Conservation (phyloP, 37 sponge, comb jelly and placozoan genomes). For the Aplysina aerophoba region DNA sequence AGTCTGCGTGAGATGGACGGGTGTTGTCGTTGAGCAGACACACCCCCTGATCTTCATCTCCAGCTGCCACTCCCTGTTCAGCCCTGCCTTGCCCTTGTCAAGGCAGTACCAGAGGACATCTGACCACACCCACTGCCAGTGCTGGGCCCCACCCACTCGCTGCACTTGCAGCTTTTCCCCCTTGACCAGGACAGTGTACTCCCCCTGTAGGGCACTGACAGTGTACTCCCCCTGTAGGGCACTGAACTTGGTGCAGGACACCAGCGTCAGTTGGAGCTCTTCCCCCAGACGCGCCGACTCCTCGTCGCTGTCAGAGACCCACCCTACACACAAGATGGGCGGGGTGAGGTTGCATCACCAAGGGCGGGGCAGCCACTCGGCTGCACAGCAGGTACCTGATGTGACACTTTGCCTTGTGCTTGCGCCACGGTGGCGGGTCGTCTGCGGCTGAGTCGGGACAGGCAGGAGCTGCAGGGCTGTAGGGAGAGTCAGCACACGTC, state of each 20-base stretch:
- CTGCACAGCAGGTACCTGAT: too few species aligned
- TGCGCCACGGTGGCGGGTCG: too few species aligned
- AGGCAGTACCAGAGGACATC: slow-evolving; percentile 15
- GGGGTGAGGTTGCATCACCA: too few species aligned
- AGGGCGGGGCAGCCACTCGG: too few species aligned
- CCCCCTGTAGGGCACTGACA: neutral
- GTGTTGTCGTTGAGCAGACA: neutral
- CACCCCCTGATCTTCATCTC: slow-evolving; percentile 3
- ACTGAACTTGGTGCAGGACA: neutral
- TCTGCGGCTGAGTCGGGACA: too few species aligned
- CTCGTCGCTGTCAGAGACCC: neutral
- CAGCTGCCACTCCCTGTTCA: neutral
- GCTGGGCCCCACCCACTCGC: neutral
- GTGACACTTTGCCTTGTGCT: too few species aligned
- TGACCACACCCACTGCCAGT: slow-evolving; percentile 17
- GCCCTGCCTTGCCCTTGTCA: neutral
- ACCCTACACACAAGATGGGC: neutral
- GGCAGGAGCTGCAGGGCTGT: too few species aligned
- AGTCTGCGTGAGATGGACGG: neutral
- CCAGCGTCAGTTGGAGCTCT: neutral
- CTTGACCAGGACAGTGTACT: neutral
- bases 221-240: neutral
- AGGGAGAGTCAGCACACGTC: too few species aligned
- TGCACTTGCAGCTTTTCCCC: neutral
- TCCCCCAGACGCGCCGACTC: neutral